A percentile compares a stretch with the other conserved stretches of the same genome.
Evolutionary conservation across 2,797 vertebrate species (phyloP).

Genomic region (Danio aesculapii): DNA sequence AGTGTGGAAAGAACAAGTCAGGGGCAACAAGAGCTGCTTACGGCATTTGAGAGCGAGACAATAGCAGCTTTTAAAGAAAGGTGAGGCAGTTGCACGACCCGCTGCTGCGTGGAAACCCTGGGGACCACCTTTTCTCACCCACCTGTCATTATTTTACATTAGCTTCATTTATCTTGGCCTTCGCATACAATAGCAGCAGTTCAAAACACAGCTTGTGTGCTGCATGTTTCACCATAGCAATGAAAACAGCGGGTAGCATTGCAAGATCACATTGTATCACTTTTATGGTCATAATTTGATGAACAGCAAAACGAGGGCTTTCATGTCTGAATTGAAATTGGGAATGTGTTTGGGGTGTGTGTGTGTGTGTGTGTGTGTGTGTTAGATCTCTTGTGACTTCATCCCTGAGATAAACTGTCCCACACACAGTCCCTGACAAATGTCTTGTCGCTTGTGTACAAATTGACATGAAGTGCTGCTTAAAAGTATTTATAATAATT

Average conservation of each 20-base stretch:
- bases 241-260: slow-evolving; percentile 1
- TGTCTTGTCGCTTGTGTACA: no score
- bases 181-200: slow-evolving; percentile 13
- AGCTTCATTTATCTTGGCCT: slow-evolving; percentile 44
- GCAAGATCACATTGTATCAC: background rate
- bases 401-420: slow-evolving; percentile 8
- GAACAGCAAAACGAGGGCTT: background rate
- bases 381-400: no score
- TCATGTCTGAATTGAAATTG: background rate
- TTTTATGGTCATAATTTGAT: background rate
- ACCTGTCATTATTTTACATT: slow-evolving; percentile 53
- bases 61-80: slow-evolving; percentile 42
- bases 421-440: background rate
- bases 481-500: no score
- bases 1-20: slow-evolving; percentile 36
- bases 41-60: slow-evolving; percentile 23
- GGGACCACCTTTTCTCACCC: slow-evolving; percentile 33
- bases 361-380: background rate
- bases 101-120: slow-evolving; percentile 36
- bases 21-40: slow-evolving; percentile 27
- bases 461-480: no score
- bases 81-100: slow-evolving; percentile 23
- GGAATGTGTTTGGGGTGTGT: background rate
- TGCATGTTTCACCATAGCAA: background rate
- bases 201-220: background rate